phyloP scores from a whole-genome alignment of 2,888 invertebrate genomes.

The Tupiocoris notatus region DNA sequence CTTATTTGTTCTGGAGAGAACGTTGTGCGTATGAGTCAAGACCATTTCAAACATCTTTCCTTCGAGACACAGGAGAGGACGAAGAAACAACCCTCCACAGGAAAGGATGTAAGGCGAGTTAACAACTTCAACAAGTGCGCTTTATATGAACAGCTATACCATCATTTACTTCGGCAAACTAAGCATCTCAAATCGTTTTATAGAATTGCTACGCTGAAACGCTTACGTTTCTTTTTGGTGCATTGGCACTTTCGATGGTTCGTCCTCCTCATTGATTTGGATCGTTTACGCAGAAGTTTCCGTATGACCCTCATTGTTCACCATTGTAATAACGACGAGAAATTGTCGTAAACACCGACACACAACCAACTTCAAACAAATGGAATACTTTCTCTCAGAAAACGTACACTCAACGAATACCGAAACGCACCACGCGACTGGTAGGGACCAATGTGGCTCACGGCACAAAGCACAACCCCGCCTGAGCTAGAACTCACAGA shows the following conservation, averaged over 20 bases:
- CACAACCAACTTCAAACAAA: no score
- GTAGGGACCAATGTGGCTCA: slow-evolving; percentile 5
- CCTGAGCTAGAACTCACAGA: neutral
- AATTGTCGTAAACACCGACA: no score
- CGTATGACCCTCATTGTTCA: slow-evolving; percentile 38
- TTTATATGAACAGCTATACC: no score
- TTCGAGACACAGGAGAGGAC: neutral
- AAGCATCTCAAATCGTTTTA: no score
- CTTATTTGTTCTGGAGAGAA: no score
- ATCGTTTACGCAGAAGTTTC: slow-evolving; percentile 34
- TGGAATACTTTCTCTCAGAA: no score
- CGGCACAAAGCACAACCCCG: slow-evolving; percentile 26
- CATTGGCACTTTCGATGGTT: slow-evolving; percentile 27
- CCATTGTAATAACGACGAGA: slow-evolving; percentile 18
- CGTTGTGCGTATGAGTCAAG: no score
- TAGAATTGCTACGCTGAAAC: no score
- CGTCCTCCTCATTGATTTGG: slow-evolving; percentile 30
- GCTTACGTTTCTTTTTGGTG: slow-evolving; percentile 18
- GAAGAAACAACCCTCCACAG: neutral
- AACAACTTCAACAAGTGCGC: neutral
- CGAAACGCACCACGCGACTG: slow-evolving; percentile 8
- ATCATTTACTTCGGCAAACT: no score
- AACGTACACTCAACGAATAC: no score
- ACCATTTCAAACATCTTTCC: no score
- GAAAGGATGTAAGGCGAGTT: neutral